Percentiles rank a stretch among this genome's conserved stretches.
Conservation (phyloP, 2,797 vertebrate genomes). For the Onychomys torridus region DNA sequence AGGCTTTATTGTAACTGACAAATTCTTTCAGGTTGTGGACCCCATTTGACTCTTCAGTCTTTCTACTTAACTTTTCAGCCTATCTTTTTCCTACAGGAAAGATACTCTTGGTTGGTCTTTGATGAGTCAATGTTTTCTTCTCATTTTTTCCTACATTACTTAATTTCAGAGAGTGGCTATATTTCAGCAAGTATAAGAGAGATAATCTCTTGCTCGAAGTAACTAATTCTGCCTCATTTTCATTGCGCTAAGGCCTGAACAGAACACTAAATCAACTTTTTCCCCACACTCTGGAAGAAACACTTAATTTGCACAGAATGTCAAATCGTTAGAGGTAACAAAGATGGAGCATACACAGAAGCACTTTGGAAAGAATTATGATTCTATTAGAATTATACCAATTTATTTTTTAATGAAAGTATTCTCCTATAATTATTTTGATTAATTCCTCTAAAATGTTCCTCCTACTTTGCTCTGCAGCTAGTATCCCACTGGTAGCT, state of each 20-base stretch:
- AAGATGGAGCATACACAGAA: slow-evolving; percentile 68
- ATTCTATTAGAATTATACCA: slow-evolving; percentile 74
- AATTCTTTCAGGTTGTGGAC: slow-evolving; percentile 14
- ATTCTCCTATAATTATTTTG: slow-evolving; percentile 79
- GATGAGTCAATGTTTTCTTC: not conserved
- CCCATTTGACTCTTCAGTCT: not conserved
- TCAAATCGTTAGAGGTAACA: slow-evolving; percentile 78
- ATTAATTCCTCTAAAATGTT: slow-evolving; percentile 64
- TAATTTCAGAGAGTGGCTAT: slow-evolving; percentile 39
- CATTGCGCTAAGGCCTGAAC: slow-evolving; percentile 52
- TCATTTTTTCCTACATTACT: slow-evolving; percentile 35
- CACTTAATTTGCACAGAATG: slow-evolving; percentile 79
- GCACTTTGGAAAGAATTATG: slow-evolving; percentile 70
- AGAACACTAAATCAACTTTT: slow-evolving; percentile 61
- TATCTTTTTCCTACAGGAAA: slow-evolving; percentile 41
- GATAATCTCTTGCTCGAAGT: slow-evolving; percentile 16
- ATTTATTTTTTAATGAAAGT: slow-evolving; percentile 83
- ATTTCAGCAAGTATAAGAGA: slow-evolving; percentile 43
- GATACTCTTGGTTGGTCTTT: not conserved
- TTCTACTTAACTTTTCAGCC: not conserved
- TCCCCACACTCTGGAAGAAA: slow-evolving; percentile 40
- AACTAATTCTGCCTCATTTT: slow-evolving; percentile 54
- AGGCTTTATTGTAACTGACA: slow-evolving; percentile 28
- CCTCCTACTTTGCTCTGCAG: slow-evolving; percentile 20
- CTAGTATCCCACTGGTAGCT: slow-evolving; percentile 51